These are phyloP conservation scores for Atta cephalotes DNA, from an alignment of 1,140 invertebrate genomes.

Conservation along the genomic window DNA sequence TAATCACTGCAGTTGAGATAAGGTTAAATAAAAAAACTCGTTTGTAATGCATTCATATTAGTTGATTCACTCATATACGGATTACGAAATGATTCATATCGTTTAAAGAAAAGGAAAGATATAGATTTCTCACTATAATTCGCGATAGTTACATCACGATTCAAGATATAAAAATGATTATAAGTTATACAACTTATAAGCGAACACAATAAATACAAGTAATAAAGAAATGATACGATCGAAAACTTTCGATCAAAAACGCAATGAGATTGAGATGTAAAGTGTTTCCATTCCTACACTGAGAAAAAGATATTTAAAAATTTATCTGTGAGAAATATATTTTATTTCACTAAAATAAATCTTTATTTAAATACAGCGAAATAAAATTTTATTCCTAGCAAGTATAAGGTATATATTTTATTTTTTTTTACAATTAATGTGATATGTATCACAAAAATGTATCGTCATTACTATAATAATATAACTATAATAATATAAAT, in stretches of 20 bases:
- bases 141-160: neutral
- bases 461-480: too few relatives aligned
- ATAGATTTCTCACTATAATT: neutral
- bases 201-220: neutral
- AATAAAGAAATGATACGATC: neutral
- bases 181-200: neutral
- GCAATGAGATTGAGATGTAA: neutral
- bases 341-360: too few relatives aligned
- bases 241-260: neutral
- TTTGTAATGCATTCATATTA: neutral
- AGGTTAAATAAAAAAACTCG: constrained; percentile 28
- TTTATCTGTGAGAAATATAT: too few relatives aligned
- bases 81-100: constrained; percentile 6
- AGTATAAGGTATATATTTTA: too few relatives aligned
- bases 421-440: too few relatives aligned
- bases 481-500: too few relatives aligned
- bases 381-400: too few relatives aligned
- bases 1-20: constrained; percentile 14
- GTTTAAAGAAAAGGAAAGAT: neutral
- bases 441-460: too few relatives aligned
- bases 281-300: neutral
- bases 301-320: too few relatives aligned
- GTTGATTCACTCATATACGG: constrained; percentile 11
- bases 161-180: neutral
- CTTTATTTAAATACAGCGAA: too few relatives aligned